Percentiles rank a stretch among this genome's conserved stretches.
phyloP scores from a whole-genome alignment of 2,113 vertebrate genomes.

The Ammodytes marinus region DNA sequence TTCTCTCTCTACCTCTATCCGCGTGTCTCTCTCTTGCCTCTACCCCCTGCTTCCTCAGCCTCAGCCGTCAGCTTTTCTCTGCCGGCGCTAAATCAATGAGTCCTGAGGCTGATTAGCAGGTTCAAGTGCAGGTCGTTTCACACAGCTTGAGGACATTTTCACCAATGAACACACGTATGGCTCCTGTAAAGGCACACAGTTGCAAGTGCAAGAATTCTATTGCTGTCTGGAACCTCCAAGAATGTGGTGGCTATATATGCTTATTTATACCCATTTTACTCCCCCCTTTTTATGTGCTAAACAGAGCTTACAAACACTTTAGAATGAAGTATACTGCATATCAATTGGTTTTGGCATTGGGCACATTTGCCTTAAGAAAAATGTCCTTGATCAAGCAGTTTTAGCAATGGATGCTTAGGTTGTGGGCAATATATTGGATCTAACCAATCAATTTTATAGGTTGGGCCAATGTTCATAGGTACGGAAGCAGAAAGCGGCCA shows the following conservation, averaged over 20 bases:
- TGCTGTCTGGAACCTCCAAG: neutral
- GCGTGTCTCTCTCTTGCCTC: slow-evolving; percentile 18
- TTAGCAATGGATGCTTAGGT: neutral
- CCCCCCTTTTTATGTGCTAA: neutral
- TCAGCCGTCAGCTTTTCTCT: slow-evolving; percentile 45
- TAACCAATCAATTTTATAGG: neutral
- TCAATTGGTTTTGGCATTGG: neutral
- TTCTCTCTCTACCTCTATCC: slow-evolving; percentile 20
- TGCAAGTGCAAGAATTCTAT: neutral
- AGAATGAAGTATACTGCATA: neutral
- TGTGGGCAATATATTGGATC: neutral
- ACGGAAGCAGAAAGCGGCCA: too few species aligned
- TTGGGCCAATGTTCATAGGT: neutral
- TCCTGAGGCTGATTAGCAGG: slow-evolving; percentile 68
- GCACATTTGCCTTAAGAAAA: neutral
- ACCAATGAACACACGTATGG: neutral
- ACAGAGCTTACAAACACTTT: neutral
- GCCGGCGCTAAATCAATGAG: slow-evolving; percentile 64
- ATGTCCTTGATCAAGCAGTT: neutral
- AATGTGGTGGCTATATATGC: neutral
- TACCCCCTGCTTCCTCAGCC: slow-evolving; percentile 24
- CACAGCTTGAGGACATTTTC: slow-evolving; percentile 36
- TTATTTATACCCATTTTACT: neutral
- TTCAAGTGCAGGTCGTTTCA: slow-evolving; percentile 73
- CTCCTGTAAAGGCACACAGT: neutral